These are phyloP conservation scores for Andrena chrysosceles DNA, from an alignment of 2,888 invertebrate species.

Conservation along the genomic window DNA sequence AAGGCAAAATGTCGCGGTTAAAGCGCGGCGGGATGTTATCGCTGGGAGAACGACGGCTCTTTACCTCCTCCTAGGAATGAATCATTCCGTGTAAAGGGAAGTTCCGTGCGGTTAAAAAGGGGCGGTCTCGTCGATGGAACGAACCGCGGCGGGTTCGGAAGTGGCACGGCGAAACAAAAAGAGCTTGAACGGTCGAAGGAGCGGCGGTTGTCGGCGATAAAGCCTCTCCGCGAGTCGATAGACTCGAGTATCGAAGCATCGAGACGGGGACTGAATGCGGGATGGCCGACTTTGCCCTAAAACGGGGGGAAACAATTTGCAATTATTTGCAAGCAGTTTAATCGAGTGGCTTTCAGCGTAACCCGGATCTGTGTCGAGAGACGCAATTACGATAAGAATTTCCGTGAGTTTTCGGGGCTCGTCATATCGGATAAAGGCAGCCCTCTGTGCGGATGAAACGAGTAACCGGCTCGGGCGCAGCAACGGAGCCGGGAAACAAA, in stretches of 20 bases:
- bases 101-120: conserved; percentile 36
- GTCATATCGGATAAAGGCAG: conserved; percentile 26
- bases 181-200: conserved; percentile 10
- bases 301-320: conserved; percentile 13
- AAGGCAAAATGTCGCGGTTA: conserved; percentile 68
- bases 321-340: conserved; percentile 34
- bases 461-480: conserved; percentile 10
- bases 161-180: neutral
- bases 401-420: conserved; percentile 40
- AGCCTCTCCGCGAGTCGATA: neutral
- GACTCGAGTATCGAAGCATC: neutral
- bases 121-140: conserved; percentile 6
- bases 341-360: neutral
- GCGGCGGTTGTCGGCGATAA: neutral
- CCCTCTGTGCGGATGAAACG: conserved; percentile 24
- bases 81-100: conserved; percentile 49
- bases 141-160: neutral
- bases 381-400: conserved; percentile 54
- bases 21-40: conserved; percentile 68
- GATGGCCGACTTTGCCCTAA: neutral
- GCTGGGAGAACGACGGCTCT: conserved; percentile 7
- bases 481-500: conserved; percentile 40
- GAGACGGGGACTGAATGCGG: neutral
- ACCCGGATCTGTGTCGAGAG: conserved; percentile 19
- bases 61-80: conserved; percentile 43